phyloP scores from a whole-genome alignment of 2,797 vertebrate species.

The Chaetophractus vellerosus region DNA sequence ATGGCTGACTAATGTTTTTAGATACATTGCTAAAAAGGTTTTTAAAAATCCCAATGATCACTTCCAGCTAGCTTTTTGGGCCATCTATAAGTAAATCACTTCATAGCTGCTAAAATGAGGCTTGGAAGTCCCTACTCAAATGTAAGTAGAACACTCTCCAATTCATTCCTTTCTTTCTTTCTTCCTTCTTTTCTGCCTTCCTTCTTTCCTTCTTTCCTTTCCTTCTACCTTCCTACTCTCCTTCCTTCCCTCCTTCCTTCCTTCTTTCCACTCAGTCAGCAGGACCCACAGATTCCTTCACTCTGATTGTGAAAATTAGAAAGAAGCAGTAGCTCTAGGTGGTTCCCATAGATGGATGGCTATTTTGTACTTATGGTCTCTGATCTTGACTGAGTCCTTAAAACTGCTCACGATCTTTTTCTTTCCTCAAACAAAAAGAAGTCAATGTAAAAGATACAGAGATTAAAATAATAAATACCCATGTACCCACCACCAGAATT shows the following conservation, averaged over 20 bases:
- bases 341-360: neutral
- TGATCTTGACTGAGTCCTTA: neutral
- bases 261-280: neutral
- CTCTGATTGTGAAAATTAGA: slow-evolving; percentile 51
- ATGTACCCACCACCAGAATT: neutral
- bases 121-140: slow-evolving; percentile 82
- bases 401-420: neutral
- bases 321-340: neutral
- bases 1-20: slow-evolving; percentile 55
- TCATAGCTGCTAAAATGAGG: slow-evolving; percentile 69
- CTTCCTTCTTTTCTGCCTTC: neutral
- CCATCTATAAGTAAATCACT: slow-evolving; percentile 77
- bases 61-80: slow-evolving; percentile 76
- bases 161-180: slow-evolving; percentile 38
- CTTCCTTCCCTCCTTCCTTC: neutral
- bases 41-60: slow-evolving; percentile 77
- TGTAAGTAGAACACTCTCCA: slow-evolving; percentile 75
- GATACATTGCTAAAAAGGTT: slow-evolving; percentile 68
- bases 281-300: slow-evolving; percentile 34
- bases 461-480: slow-evolving; percentile 61
- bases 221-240: too few relatives aligned
- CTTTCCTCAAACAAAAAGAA: slow-evolving; percentile 35
- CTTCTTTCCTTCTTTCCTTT: too few relatives aligned
- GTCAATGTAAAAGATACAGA: neutral
- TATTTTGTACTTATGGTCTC: neutral